A percentile compares a stretch with the other conserved stretches of the same genome.
These are phyloP conservation scores for Galaxea fascicularis DNA, from an alignment of 92 coral and sea anemone genomes.

Conservation along the genomic window DNA sequence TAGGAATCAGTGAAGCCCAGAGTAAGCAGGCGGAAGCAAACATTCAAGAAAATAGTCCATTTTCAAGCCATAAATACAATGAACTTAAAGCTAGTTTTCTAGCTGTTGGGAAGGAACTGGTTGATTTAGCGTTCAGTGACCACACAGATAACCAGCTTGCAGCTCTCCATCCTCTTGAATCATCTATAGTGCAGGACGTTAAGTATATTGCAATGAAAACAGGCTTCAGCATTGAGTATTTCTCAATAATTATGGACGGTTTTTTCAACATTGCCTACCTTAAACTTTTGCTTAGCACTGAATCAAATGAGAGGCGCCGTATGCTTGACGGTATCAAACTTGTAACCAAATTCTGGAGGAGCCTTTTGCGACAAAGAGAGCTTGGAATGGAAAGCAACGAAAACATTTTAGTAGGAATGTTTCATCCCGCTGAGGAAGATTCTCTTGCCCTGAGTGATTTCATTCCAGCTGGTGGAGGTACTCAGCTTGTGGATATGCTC, in stretches of 20 bases:
- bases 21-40: background rate
- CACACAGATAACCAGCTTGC: background rate
- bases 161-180: background rate
- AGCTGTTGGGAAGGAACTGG: background rate
- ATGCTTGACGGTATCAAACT: background rate
- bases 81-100: slow-evolving; percentile 11
- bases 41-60: background rate
- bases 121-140: background rate
- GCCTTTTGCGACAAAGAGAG: background rate
- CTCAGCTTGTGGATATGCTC: background rate
- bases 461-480: background rate
- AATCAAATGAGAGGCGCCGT: background rate
- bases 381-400: background rate
- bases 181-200: background rate
- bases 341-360: background rate
- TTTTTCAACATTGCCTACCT: background rate
- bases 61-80: background rate
- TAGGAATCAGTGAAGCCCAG: background rate
- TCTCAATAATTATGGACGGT: background rate
- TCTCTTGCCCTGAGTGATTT: background rate
- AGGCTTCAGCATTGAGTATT: background rate
- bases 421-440: background rate
- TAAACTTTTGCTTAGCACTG: background rate
- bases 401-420: background rate
- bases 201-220: too few species aligned